Conservation (phyloP, 2,797 vertebrate genomes). For the Odontamblyopus rebecca region DNA sequence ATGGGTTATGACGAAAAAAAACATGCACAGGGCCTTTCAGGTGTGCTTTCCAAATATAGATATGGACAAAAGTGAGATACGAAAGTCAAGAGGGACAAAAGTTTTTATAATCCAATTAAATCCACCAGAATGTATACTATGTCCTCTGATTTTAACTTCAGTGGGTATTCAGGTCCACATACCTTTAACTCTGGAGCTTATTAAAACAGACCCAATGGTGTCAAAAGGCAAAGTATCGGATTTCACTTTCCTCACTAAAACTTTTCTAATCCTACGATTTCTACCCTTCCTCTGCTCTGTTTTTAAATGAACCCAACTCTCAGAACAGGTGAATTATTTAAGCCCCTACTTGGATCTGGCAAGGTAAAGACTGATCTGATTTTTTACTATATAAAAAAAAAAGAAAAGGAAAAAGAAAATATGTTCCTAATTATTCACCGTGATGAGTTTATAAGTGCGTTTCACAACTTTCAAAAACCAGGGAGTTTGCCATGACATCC, state of each 20-base stretch:
- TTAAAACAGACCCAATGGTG: not conserved
- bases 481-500: too few species aligned
- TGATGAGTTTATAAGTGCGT: too few species aligned
- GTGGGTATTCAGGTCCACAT: not conserved
- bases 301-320: not conserved
- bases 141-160: not conserved
- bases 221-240: not conserved
- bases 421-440: too few species aligned
- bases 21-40: too few species aligned
- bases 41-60: not conserved
- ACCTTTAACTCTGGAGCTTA: not conserved
- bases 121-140: not conserved
- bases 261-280: not conserved
- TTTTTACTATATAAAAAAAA: too few species aligned
- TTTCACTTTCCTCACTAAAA: not conserved
- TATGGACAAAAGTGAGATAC: not conserved
- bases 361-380: too few species aligned
- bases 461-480: too few species aligned
- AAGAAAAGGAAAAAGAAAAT: too few species aligned
- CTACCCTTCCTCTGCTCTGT: not conserved
- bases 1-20: too few species aligned
- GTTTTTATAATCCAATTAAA: not conserved
- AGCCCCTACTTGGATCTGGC: not conserved
- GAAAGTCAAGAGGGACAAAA: not conserved
- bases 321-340: not conserved